Evolutionary conservation across 2,113 vertebrate species (phyloP).

Genomic region (Brachyhypopomus gauderio): DNA sequence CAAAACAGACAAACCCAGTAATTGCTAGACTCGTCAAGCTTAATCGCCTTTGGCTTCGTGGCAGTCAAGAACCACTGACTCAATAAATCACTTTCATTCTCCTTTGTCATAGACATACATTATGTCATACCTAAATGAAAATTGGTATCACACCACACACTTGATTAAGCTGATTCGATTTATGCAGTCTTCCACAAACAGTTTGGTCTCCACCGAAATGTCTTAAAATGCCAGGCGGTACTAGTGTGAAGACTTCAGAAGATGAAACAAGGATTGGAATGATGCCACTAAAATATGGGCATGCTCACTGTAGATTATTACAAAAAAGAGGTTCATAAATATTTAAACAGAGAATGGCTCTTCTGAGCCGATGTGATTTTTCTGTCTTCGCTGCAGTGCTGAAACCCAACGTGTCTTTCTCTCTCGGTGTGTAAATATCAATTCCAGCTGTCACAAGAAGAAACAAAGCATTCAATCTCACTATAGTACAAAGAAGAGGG

Average conservation of each 20-base stretch:
- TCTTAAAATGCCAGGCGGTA: constrained; percentile 5
- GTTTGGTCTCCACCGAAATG: constrained; percentile 1
- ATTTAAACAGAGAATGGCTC: neutral
- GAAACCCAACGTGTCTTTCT: neutral
- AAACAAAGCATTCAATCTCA: constrained; percentile 9
- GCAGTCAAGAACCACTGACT: constrained; percentile 67
- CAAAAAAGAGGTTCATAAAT: neutral
- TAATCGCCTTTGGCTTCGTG: constrained; percentile 57
- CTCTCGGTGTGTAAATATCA: neutral
- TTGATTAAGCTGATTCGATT: constrained; percentile 37
- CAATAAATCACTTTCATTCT: constrained; percentile 41
- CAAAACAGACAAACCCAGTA: constrained; percentile 67
- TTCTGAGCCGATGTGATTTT: neutral
- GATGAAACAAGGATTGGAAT: neutral
- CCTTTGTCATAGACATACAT: neutral
- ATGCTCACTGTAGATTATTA: neutral
- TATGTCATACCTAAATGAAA: constrained; percentile 25
- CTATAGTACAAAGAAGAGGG: neutral
- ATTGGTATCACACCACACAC: constrained; percentile 8
- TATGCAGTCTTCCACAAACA: constrained; percentile 18
- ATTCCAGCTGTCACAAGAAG: constrained; percentile 1
- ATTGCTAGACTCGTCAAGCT: constrained; percentile 57
- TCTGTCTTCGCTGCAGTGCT: neutral
- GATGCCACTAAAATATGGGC: neutral
- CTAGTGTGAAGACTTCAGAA: neutral